A percentile compares a stretch with the other conserved stretches of the same genome.
These are phyloP conservation scores for Salmo trutta DNA, from an alignment of 2,797 vertebrate genomes.

Conservation along the genomic window DNA sequence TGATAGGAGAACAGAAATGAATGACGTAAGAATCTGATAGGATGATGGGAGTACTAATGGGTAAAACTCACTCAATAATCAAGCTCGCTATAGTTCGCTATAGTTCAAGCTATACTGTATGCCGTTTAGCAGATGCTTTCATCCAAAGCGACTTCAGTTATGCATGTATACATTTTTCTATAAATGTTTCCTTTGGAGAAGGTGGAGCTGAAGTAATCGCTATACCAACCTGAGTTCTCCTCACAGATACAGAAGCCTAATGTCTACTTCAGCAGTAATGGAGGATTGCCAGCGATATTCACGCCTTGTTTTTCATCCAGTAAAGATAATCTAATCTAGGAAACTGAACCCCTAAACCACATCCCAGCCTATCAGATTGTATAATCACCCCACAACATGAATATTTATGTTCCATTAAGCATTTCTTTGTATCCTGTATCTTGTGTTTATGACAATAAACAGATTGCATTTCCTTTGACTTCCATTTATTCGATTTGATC, in stretches of 20 bases:
- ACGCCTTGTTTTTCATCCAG: conserved; percentile 12
- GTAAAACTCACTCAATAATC: background rate
- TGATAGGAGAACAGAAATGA: background rate
- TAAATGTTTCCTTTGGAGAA: background rate
- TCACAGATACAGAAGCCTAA: background rate
- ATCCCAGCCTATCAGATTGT: background rate
- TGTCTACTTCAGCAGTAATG: conserved; percentile 6
- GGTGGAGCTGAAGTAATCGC: background rate
- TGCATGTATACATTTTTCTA: too few species aligned
- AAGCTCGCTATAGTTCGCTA: background rate
- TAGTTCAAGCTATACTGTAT: too few species aligned
- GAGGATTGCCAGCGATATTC: conserved; percentile 1
- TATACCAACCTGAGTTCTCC: background rate
- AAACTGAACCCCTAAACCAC: background rate
- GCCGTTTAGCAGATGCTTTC: too few species aligned
- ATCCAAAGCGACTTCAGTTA: too few species aligned
- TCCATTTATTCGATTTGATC: background rate
- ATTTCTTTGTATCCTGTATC: too few species aligned
- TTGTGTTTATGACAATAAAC: too few species aligned
- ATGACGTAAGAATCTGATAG: background rate
- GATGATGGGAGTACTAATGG: background rate
- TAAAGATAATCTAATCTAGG: background rate
- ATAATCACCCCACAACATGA: background rate
- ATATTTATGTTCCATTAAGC: background rate
- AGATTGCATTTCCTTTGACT: background rate